Percentiles rank a stretch among this genome's conserved stretches.
Conservation (phyloP, 1,140 invertebrate genomes). For the Stegodyphus dumicola region DNA sequence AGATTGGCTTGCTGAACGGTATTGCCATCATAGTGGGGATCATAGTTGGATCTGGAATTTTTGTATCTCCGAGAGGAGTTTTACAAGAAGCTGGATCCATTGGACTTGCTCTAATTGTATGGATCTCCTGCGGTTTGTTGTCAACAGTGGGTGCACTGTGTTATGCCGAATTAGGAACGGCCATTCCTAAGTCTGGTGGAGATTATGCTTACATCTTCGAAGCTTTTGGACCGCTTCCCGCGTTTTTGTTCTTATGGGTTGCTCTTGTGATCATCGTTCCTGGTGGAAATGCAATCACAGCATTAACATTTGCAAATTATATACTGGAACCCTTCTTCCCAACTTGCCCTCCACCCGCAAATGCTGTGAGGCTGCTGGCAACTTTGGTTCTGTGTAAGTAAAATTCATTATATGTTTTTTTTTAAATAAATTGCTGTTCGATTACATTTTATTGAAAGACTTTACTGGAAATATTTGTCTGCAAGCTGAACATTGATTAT, state of each 20-base stretch:
- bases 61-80: slow-evolving; percentile 71
- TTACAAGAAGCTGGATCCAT: slow-evolving; percentile 67
- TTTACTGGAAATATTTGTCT: too few relatives aligned
- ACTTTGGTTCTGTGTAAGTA: slow-evolving; percentile 83
- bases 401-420: background rate
- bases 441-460: too few relatives aligned
- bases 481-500: too few relatives aligned
- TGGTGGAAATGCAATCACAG: slow-evolving; percentile 89
- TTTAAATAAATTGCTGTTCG: too few relatives aligned
- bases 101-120: slow-evolving; percentile 66
- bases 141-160: slow-evolving; percentile 93
- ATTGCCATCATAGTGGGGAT: slow-evolving; percentile 86
- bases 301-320: slow-evolving; percentile 69
- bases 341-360: slow-evolving; percentile 74
- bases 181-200: slow-evolving; percentile 85
- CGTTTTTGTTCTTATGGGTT: slow-evolving; percentile 81
- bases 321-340: slow-evolving; percentile 74
- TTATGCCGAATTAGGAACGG: slow-evolving; percentile 95
- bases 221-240: slow-evolving; percentile 49
- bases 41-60: slow-evolving; percentile 85
- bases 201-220: slow-evolving; percentile 93
- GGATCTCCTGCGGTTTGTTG: slow-evolving; percentile 72
- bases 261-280: slow-evolving; percentile 76
- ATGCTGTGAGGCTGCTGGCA: slow-evolving; percentile 76
- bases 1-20: slow-evolving; percentile 82